Conservation (phyloP, 2,113 vertebrate genomes). For the Artemisiospiza belli region DNA sequence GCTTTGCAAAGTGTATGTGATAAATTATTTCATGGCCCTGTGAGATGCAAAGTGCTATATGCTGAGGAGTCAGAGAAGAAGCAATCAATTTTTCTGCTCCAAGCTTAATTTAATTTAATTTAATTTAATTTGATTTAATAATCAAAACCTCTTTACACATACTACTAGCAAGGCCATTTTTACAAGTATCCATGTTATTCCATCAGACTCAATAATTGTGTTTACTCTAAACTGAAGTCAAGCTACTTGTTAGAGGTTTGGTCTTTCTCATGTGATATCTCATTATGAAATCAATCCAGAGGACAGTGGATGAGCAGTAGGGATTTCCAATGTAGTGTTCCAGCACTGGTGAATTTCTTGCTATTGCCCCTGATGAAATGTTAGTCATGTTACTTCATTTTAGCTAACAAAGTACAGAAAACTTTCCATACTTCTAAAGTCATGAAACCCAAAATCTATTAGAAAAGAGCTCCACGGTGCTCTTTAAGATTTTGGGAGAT, state of each 20-base stretch:
- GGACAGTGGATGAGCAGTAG: neutral
- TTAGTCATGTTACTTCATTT: neutral
- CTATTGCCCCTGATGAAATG: neutral
- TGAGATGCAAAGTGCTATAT: neutral
- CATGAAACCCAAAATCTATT: neutral
- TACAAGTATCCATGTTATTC: neutral
- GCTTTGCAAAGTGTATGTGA: neutral
- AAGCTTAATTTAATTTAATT: neutral
- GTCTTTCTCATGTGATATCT: neutral
- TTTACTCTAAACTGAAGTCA: neutral
- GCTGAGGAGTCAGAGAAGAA: neutral
- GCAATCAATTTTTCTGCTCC: neutral
- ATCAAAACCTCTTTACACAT: neutral
- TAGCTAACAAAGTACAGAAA: neutral
- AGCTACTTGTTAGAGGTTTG: neutral
- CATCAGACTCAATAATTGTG: fast-evolving
- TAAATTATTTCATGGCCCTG: neutral
- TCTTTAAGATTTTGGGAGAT: neutral
- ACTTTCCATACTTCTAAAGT: neutral
- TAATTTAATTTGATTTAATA: neutral
- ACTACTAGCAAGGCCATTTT: neutral
- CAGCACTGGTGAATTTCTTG: neutral
- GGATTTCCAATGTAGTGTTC: neutral
- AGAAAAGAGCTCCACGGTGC: neutral
- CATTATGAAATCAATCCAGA: neutral